These are phyloP conservation scores for Botrylloides violaceus DNA, from an alignment of 23 tunicate genomes.

Conservation along the genomic window DNA sequence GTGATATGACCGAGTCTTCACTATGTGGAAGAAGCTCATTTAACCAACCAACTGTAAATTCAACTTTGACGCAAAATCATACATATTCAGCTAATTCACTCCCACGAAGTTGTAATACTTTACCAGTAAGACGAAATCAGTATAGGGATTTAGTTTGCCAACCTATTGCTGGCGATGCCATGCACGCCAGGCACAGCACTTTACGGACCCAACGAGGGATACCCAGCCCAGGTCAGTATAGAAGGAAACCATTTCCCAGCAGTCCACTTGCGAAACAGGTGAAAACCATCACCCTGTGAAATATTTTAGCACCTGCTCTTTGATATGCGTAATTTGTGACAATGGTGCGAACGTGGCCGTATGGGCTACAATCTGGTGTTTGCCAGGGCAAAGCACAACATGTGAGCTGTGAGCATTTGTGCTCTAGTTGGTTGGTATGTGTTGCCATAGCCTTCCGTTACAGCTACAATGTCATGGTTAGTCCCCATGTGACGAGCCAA, in stretches of 20 bases:
- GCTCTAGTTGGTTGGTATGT: too few relatives aligned
- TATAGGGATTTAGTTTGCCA: background rate
- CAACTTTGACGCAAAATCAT: background rate
- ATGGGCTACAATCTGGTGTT: too few relatives aligned
- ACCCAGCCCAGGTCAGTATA: background rate
- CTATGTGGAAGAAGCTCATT: background rate
- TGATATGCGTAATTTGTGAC: too few relatives aligned
- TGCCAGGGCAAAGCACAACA: too few relatives aligned
- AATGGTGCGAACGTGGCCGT: too few relatives aligned
- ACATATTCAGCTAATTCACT: background rate
- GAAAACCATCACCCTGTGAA: constrained; percentile 17
- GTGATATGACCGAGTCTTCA: constrained; percentile 11
- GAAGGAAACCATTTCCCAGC: constrained; percentile 3
- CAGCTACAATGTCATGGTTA: too few relatives aligned
- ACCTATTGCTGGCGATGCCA: background rate
- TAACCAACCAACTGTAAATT: background rate
- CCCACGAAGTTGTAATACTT: constrained; percentile 9
- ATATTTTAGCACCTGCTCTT: too few relatives aligned
- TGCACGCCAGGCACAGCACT: background rate
- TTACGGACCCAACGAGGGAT: background rate
- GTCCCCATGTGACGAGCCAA: too few relatives aligned
- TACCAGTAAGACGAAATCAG: constrained; percentile 15
- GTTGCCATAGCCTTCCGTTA: too few relatives aligned
- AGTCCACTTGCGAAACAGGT: background rate
- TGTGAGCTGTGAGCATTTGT: too few relatives aligned